Evolutionary conservation across 2,888 invertebrate species (phyloP).

Genomic region (Synanthedon formicaeformis): DNA sequence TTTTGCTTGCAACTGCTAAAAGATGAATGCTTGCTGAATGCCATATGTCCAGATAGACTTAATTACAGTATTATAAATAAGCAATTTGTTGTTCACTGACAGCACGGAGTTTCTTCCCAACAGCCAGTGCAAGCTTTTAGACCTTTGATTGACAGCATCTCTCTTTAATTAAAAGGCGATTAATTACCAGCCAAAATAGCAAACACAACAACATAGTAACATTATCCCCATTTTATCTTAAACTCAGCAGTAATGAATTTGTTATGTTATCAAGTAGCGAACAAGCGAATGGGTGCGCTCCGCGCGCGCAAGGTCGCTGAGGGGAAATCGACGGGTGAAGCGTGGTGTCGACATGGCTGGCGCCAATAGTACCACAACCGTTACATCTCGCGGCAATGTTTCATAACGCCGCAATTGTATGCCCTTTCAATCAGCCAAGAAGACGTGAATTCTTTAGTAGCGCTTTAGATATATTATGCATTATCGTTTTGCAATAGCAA

Average conservation of each 20-base stretch:
- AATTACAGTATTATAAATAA: too few species aligned
- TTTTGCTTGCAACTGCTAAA: too few species aligned
- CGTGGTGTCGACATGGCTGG: conserved; percentile 43
- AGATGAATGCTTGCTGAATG: too few species aligned
- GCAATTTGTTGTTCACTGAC: too few species aligned
- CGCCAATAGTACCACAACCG: conserved; percentile 29
- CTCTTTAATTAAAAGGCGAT: too few species aligned
- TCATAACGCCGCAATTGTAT: conserved; percentile 34
- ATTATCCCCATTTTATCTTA: conserved; percentile 26
- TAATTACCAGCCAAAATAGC: background rate
- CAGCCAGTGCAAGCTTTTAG: too few species aligned
- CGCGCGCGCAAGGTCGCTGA: conserved; percentile 56
- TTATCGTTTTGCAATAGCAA: too few species aligned
- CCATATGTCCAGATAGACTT: too few species aligned
- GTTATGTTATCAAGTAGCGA: conserved; percentile 37
- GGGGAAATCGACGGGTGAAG: conserved; percentile 52
- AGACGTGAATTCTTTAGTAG: conserved; percentile 10
- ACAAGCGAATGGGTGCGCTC: conserved; percentile 24
- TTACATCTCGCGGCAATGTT: conserved; percentile 49
- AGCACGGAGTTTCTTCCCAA: too few species aligned
- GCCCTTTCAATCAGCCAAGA: conserved; percentile 28
- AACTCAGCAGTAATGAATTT: conserved; percentile 13
- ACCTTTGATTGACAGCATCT: too few species aligned
- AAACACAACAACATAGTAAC: conserved; percentile 16
- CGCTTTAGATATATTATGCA: too few species aligned